Evolutionary conservation across 2,888 invertebrate genomes (phyloP).

Genomic region (Sturmia bella): DNA sequence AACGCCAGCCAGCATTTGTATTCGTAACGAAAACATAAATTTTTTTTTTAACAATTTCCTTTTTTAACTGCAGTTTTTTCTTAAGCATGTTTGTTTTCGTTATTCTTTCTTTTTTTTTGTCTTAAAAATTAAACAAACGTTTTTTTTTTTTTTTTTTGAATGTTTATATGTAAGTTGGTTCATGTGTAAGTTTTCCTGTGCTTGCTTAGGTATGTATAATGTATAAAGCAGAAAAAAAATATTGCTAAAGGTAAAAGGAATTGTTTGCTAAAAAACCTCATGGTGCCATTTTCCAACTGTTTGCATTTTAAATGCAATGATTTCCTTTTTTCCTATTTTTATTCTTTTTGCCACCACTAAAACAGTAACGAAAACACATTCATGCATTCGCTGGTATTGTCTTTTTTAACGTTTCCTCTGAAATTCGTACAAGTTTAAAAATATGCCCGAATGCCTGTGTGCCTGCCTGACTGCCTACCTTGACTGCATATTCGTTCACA

Average conservation of each 20-base stretch:
- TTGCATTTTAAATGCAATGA: conserved; percentile 81
- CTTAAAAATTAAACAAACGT: conserved; percentile 8
- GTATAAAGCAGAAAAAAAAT: conserved; percentile 25
- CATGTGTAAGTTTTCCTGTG: conserved; percentile 17
- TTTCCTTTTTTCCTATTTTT: conserved; percentile 73
- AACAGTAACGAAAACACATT: conserved; percentile 22
- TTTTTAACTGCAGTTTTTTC: conserved; percentile 47
- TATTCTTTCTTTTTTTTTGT: conserved; percentile 38
- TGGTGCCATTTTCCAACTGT: conserved; percentile 71
- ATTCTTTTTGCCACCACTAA: conserved; percentile 36
- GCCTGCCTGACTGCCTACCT: neutral
- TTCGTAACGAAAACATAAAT: conserved; percentile 75
- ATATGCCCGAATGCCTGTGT: conserved; percentile 14
- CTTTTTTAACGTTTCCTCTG: conserved; percentile 54
- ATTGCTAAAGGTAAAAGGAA: conserved; percentile 58
- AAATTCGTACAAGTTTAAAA: conserved; percentile 54
- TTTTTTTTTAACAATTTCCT: conserved; percentile 74
- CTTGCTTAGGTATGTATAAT: conserved; percentile 15
- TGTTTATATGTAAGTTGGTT: conserved; percentile 1
- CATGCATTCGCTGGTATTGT: conserved; percentile 39
- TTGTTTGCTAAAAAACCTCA: conserved; percentile 71
- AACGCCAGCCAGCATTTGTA: conserved; percentile 80
- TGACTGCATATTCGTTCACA: neutral
- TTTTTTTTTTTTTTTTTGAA: conserved; percentile 20
- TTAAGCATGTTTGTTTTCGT: too few species aligned